A percentile compares a stretch with the other conserved stretches of the same genome.
These are phyloP conservation scores for Drosophila bipectinata DNA, from an alignment of 1,140 invertebrate species.

Conservation along the genomic window DNA sequence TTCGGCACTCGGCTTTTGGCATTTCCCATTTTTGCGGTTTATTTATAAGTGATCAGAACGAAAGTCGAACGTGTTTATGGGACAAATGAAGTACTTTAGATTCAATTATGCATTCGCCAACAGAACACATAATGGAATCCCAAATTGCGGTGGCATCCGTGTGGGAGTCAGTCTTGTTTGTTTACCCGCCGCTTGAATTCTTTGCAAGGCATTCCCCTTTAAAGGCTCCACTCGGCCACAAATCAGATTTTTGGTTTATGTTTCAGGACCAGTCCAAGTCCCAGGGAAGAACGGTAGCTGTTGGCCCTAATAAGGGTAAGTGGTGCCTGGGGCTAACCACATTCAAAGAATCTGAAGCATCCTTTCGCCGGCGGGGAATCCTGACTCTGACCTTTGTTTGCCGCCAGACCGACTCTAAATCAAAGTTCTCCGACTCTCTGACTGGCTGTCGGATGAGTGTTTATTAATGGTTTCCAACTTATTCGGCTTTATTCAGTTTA, in stretches of 20 bases:
- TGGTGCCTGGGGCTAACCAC: constrained; percentile 7
- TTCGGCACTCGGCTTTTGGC: constrained; percentile 10
- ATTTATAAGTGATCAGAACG: constrained; percentile 61
- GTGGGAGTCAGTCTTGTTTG: constrained; percentile 28
- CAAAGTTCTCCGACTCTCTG: constrained; percentile 15
- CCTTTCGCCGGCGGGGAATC: not conserved
- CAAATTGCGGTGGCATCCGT: constrained; percentile 38
- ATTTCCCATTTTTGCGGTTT: constrained; percentile 40
- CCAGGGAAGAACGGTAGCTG: constrained; percentile 9
- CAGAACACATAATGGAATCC: constrained; percentile 53
- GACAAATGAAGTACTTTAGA: constrained; percentile 75
- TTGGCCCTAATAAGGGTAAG: constrained; percentile 39
- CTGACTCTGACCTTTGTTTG: constrained; percentile 30
- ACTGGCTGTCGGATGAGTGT: constrained; percentile 37
- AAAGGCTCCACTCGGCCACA: constrained; percentile 31
- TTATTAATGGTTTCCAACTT: constrained; percentile 64
- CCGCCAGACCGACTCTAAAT: constrained; percentile 40
- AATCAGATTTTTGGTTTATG: constrained; percentile 60
- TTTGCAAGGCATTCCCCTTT: constrained; percentile 2
- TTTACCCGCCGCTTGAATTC: constrained; percentile 14
- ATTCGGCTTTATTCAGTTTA: constrained; percentile 45
- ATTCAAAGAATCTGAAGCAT: constrained; percentile 16
- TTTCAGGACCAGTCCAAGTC: not conserved
- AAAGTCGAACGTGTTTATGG: constrained; percentile 73
- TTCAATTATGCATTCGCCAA: constrained; percentile 74